A percentile compares a stretch with the other conserved stretches of the same genome.
These are phyloP conservation scores for Bambusicola thoracicus DNA, from an alignment of 2,113 vertebrate species.

Conservation along the genomic window DNA sequence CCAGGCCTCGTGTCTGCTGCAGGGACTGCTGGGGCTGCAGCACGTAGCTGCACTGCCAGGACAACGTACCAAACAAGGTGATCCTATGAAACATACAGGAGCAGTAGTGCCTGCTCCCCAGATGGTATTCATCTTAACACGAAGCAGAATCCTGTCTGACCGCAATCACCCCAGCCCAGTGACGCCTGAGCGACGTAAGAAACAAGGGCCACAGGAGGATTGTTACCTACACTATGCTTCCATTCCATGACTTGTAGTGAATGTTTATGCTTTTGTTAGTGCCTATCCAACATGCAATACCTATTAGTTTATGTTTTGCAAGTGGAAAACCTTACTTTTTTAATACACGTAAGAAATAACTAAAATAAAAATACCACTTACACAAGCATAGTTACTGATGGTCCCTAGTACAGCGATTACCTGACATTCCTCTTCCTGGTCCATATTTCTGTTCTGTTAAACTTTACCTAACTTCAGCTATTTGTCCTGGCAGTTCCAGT, in stretches of 20 bases:
- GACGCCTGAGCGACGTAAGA: background rate
- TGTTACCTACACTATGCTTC: background rate
- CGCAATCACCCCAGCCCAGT: fast-evolving
- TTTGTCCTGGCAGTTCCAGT: background rate
- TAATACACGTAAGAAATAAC: background rate
- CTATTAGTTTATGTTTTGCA: background rate
- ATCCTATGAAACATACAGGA: background rate
- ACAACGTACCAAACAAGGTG: too few relatives aligned
- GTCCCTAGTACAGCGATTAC: background rate
- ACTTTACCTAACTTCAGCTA: background rate
- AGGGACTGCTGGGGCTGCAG: background rate
- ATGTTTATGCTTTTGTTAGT: background rate
- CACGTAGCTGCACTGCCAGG: fast-evolving
- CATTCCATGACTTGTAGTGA: background rate
- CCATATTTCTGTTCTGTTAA: background rate
- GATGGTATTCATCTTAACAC: background rate
- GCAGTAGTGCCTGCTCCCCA: background rate
- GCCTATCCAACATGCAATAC: background rate
- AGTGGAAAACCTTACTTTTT: background rate
- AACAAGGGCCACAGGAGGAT: background rate
- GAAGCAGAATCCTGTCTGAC: background rate
- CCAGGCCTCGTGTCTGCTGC: too few relatives aligned
- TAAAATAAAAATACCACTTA: background rate
- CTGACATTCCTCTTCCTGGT: background rate
- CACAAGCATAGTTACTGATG: background rate